A percentile compares a stretch with the other conserved stretches of the same genome.
Evolutionary conservation across 1,140 invertebrate species (phyloP).

Genomic region (Trinorchestia longiramus): DNA sequence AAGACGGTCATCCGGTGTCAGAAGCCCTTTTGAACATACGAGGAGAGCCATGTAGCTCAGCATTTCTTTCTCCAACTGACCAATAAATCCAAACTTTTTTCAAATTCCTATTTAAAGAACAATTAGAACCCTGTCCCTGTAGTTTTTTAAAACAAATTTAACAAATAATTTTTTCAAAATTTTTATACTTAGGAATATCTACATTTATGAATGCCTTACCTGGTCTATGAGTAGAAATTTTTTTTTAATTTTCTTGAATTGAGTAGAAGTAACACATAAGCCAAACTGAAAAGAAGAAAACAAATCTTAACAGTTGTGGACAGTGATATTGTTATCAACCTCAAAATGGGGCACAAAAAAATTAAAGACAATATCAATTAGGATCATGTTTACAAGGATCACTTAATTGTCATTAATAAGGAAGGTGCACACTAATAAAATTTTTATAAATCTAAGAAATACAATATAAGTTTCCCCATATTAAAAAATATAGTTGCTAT

Average conservation of each 20-base stretch:
- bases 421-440: too few relatives aligned
- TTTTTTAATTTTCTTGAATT: background rate
- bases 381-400: too few relatives aligned
- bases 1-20: constrained; percentile 10
- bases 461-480: too few relatives aligned
- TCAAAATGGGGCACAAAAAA: background rate
- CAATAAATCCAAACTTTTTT: background rate
- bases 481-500: too few relatives aligned
- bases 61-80: constrained; percentile 1
- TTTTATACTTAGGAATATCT: background rate
- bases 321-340: background rate
- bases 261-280: background rate
- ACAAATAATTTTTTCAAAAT: background rate
- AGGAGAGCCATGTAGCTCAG: background rate
- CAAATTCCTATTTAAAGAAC: background rate
- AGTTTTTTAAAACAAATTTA: background rate
- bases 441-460: too few relatives aligned
- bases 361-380: too few relatives aligned
- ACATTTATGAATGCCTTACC: background rate
- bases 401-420: too few relatives aligned
- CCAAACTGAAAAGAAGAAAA: background rate
- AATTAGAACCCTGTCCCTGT: background rate
- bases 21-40: constrained; percentile 11
- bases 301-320: background rate
- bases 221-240: background rate